These are phyloP conservation scores for Zeuzera pyrina DNA, from an alignment of 2,888 invertebrate genomes.

Conservation along the genomic window DNA sequence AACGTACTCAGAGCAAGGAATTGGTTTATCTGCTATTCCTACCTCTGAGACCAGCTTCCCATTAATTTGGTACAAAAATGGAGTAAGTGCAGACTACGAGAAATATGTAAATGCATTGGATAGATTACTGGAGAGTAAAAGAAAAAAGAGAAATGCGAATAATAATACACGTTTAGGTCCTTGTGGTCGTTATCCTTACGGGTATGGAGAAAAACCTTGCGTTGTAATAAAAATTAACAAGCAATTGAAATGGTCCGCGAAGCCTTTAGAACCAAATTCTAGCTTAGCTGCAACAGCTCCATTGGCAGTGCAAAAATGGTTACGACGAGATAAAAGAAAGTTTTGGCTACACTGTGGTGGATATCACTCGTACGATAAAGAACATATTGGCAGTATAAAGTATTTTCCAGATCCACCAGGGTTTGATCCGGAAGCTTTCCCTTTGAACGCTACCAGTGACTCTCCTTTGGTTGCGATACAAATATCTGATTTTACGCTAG, in stretches of 20 bases:
- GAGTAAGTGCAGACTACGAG: conserved; percentile 28
- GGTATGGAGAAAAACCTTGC: conserved; percentile 50
- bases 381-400: conserved; percentile 44
- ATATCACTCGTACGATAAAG: conserved; percentile 44
- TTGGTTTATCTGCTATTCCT: conserved; percentile 50
- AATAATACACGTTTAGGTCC: conserved; percentile 34
- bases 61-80: conserved; percentile 45
- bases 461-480: conserved; percentile 50
- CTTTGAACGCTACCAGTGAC: conserved; percentile 24
- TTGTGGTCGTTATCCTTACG: conserved; percentile 45
- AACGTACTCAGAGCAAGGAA: conserved; percentile 32
- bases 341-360: conserved; percentile 51
- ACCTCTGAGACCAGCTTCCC: conserved; percentile 32
- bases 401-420: conserved; percentile 60
- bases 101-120: conserved; percentile 46
- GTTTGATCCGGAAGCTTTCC: conserved; percentile 38
- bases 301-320: conserved; percentile 33
- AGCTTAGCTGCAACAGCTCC: conserved; percentile 27
- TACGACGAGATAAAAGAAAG: conserved; percentile 29
- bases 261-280: conserved; percentile 32
- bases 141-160: conserved; percentile 24
- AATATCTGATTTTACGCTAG: conserved; percentile 43
- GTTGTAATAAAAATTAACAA: conserved; percentile 52
- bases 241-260: conserved; percentile 41
- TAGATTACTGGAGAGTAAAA: conserved; percentile 24